phyloP scores from a whole-genome alignment of 2,797 vertebrate species.

The Chloroceryle inda region DNA sequence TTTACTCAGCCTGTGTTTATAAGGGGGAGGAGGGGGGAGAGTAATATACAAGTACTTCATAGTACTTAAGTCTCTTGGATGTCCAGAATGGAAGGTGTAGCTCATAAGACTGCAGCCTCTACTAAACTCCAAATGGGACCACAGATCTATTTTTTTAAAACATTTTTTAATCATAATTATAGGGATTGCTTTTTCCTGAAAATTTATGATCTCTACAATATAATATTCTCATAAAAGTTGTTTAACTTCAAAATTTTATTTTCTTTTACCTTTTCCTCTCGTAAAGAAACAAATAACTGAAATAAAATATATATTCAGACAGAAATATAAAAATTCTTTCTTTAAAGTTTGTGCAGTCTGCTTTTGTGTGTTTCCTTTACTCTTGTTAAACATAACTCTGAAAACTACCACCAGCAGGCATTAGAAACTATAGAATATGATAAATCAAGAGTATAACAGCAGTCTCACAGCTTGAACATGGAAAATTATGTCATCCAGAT shows the following conservation, averaged over 20 bases:
- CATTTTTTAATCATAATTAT: neutral
- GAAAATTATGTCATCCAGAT: constrained; percentile 25
- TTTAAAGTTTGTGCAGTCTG: neutral
- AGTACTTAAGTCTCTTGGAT: neutral
- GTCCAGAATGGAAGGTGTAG: neutral
- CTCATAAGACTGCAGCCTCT: neutral
- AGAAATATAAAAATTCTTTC: neutral
- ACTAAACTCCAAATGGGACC: neutral
- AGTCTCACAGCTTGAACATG: neutral
- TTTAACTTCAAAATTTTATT: neutral
- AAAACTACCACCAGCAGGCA: neutral
- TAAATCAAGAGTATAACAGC: neutral
- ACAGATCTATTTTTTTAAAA: neutral
- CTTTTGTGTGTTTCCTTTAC: neutral
- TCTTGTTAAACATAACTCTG: neutral
- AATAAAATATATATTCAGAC: neutral
- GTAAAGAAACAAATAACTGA: neutral
- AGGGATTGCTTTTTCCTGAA: neutral
- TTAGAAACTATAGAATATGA: neutral
- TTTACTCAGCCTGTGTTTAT: neutral
- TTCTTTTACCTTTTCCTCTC: neutral
- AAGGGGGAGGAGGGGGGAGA: neutral
- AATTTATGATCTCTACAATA: neutral
- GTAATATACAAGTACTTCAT: neutral
- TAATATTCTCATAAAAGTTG: neutral